These are phyloP conservation scores for Rhopalosiphum maidis DNA, from an alignment of 1,140 invertebrate species.

Conservation along the genomic window DNA sequence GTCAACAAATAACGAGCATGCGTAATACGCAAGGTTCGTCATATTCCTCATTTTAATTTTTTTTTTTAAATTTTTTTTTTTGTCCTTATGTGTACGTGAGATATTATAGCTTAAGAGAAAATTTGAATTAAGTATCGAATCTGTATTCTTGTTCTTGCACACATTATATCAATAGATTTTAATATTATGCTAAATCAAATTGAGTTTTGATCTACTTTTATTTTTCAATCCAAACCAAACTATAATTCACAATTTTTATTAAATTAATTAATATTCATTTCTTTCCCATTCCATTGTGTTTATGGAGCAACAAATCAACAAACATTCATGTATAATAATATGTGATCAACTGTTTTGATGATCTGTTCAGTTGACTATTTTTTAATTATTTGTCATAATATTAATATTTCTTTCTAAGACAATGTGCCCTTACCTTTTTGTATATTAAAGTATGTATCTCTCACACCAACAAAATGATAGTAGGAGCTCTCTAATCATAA, in stretches of 20 bases:
- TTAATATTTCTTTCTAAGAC: not conserved
- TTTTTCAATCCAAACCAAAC: not conserved
- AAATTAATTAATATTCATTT: not conserved
- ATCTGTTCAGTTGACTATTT: conserved; percentile 9
- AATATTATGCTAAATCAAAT: not conserved
- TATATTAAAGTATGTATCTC: not conserved
- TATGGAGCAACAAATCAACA: not conserved
- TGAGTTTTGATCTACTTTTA: not conserved
- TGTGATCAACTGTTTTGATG: not conserved
- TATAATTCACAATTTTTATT: not conserved
- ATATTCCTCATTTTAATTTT: not conserved
- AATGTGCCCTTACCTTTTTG: not conserved
- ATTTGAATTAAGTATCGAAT: not conserved
- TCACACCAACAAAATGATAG: not conserved
- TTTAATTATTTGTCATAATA: not conserved
- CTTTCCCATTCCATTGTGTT: not conserved
- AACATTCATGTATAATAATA: not conserved
- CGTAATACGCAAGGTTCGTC: not conserved
- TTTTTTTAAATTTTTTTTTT: not conserved
- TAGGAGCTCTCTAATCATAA: not conserved
- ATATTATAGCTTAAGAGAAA: not conserved
- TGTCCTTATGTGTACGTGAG: conserved; percentile 35
- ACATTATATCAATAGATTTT: not conserved
- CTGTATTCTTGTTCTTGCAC: not conserved
- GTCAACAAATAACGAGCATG: not conserved